Conservation (phyloP, 2,797 vertebrate genomes). For the Nannoperca australis region DNA sequence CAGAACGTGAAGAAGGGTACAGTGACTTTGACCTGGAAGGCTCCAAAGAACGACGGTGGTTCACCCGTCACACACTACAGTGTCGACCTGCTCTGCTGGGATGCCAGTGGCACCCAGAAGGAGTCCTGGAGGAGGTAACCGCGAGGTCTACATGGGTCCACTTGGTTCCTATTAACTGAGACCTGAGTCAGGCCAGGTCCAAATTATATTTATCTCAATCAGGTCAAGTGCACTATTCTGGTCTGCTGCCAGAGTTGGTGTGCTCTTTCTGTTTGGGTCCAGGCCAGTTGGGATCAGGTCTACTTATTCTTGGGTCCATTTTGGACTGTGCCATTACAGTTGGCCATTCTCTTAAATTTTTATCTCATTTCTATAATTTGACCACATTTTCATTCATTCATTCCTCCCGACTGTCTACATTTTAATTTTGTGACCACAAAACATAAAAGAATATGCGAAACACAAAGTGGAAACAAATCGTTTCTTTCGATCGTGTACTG, state of each 20-base stretch:
- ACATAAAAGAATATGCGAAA: not conserved
- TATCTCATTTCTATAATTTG: not conserved
- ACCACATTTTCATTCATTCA: not conserved
- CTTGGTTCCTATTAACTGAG: not conserved
- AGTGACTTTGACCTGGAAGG: constrained; percentile 93
- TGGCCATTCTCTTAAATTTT: not conserved
- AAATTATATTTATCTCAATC: not conserved
- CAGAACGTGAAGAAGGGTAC: constrained; percentile 91
- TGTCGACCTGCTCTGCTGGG: constrained; percentile 95
- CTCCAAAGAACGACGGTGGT: constrained; percentile 96
- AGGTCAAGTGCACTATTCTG: not conserved
- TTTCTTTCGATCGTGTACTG: too few relatives aligned
- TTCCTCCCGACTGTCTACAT: too few relatives aligned
- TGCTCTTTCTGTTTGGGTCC: not conserved
- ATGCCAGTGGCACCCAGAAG: constrained; percentile 91
- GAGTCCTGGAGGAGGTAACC: constrained; percentile 91
- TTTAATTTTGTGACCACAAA: not conserved
- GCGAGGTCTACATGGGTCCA: not conserved
- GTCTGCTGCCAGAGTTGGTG: not conserved
- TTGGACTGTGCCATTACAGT: not conserved
- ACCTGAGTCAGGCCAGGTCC: not conserved
- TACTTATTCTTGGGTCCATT: not conserved
- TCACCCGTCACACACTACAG: constrained; percentile 97
- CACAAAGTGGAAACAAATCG: not conserved
- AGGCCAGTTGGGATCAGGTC: not conserved